Evolutionary conservation across 2,797 vertebrate species (phyloP), one percentile per base, ranked within the genome.

Genomic region (Bovichtus diacanthus): DNA sequence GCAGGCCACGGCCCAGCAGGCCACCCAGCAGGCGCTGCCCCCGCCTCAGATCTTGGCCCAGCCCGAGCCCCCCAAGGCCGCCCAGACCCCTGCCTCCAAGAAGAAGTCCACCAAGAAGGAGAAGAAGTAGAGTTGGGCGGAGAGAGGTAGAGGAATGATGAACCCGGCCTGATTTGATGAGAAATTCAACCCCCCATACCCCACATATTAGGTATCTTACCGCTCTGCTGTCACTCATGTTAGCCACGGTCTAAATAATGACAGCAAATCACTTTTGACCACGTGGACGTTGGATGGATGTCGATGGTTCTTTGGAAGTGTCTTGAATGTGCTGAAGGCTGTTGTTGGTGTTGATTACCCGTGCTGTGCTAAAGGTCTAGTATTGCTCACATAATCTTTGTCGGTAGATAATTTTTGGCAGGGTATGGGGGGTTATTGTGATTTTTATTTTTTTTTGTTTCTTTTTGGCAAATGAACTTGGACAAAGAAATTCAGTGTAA

Each of bases 21-120:
- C 95, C 92, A 53, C 90, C 78, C 18, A 97, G 91, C 97, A 95
- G 91, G 91, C 81, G 38, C 95, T 49, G 84, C 95, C 75, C 54
- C 96, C 88, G 18, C 95, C 16, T 29, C 95, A 95, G 90, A 93
- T 90, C 0, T 65, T 87, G 0, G 82, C 83, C 70, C 94, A 96
- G 78, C 84, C 91, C 0, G 95, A 96, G 86, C 90, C 94, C 23
- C 95, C 78, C 43, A 97, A 91, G 92, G 96, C 13, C 2, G 94
- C 93, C 75, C 94, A 95, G 90, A 95, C 96, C 18, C 95, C 95
- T 0, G 97, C 97, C 84, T 98, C 97, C 94, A 99, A 99, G 96
- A 99, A 99, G 93, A 99, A 99, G 93, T 96, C 97, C 0, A 96
- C 97, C 84, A 99, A 99, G 95, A 98, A 98, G 86, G 97, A 99